Base-by-base conservation (phyloP, 2,888 invertebrate species). In the Noctua comes region DNA sequence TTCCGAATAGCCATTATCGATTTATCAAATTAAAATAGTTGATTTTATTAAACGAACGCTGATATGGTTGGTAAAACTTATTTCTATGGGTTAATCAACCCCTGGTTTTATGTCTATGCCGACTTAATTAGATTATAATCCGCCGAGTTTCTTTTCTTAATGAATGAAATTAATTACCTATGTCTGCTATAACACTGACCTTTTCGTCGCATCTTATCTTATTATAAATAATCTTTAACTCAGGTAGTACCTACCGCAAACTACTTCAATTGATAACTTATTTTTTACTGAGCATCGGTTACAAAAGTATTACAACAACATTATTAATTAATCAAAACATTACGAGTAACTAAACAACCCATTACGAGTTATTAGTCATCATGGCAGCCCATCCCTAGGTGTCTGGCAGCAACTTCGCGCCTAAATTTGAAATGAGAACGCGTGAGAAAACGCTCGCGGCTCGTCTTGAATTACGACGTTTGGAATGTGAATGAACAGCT, bases 381-480 rank as follows among this genome's bases (percentile, higher is more conserved):
- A 74, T 74, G 68, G n/a, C 74, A 66, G 86, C 76, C 76, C 89
- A 87, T 90, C 90, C 84, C 89, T 89, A 88, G 82, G 79, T 84
- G 88, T 86, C 89, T 92, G 93, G 92, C 93, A 92, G 91, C 81
- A 88, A 89, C 90, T 95, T 95, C 93, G 94, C 95, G 95, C 94
- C 94, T 91, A 95, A 96, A 94, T 95, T 94, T 88, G 90, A 95
- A 95, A 93, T 92, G 91, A 91, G 94, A 93, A 93, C 93, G 94
- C 95, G 96, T 95, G 96, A 94, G 95, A 96, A 95, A 93, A 87
- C 91, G 93, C 95, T 92, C 88, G 92, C 89, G 93, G 93, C 93
- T 86, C 89, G 91, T 88, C 90, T 93, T 93, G 91, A 93, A 93
- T 95, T 93, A 94, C 94, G 89, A 89, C 90, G 90, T 91, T 89